Evolutionary conservation across 2,888 invertebrate genomes (phyloP), one percentile per base, ranked within the genome.

Genomic region (Dasypogon diadema): DNA sequence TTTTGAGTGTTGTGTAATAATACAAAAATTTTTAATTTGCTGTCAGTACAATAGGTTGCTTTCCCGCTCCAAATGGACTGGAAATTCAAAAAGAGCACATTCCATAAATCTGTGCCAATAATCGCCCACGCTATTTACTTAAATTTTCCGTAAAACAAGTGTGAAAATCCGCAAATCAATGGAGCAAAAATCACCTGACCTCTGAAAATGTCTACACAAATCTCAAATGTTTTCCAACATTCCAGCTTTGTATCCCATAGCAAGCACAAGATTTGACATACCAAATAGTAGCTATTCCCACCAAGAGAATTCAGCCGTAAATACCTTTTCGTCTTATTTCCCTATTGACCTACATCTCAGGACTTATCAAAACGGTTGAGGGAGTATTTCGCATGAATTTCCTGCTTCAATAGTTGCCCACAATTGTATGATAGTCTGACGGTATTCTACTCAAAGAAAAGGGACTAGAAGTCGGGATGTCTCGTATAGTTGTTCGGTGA

Each of bases 301-400:
- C 14, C 24, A 24, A 5, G 46, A 37, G 46, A 65, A 26, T 48
- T 42, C 65, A 8, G 14, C 65, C 48, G 46, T 65, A 65, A 65
- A 65, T 65, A 48, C 65, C 46, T 65, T 65, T 65, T 42, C 46
- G 24, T 22, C 65, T 65, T 65, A 65, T 65, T 46, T 65, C 46
- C 65, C 65, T 65, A 46, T 65, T 65, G 65, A 65, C 46, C 46
- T 65, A 65, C 65, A 65, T 65, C 65, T 46, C 46, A 24, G 22
- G 42, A 65, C 37, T 65, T 65, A 46, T 65, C 65, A 65, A 65
- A 65, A 37, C 65, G 26, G 22, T 21, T 51, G 51, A 65, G 46
- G 65, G 65, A 65, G 24, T 16, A 21, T 65, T 65, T 42, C 10
- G 42, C 42, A 42, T 42, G 56, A 37, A 34, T 63, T 63, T 42